Evolutionary conservation across 2,797 vertebrate genomes (phyloP).

Genomic region (Aphelocoma californica): DNA sequence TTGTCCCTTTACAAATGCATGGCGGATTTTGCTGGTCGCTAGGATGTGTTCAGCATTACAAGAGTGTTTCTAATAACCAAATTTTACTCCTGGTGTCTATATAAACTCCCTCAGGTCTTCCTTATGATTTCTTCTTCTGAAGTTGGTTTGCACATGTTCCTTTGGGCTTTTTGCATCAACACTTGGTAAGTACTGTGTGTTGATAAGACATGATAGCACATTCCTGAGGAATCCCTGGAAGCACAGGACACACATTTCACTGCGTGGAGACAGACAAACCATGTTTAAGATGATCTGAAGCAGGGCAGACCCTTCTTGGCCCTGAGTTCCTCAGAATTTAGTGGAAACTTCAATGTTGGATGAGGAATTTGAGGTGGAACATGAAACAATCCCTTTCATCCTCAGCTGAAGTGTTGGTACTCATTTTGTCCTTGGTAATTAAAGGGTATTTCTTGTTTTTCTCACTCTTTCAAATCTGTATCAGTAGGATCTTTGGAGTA

Average conservation of each 20-base stretch:
- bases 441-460: background rate
- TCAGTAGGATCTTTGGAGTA: background rate
- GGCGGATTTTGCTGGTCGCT: background rate
- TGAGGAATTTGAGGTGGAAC: background rate
- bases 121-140: background rate
- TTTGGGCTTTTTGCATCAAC: slow-evolving; percentile 38
- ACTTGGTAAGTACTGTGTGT: background rate
- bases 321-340: background rate
- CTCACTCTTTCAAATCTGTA: background rate
- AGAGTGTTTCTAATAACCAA: slow-evolving; percentile 30
- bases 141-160: slow-evolving; percentile 12
- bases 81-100: slow-evolving; percentile 16
- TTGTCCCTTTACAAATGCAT: background rate
- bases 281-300: background rate
- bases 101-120: slow-evolving; percentile 7
- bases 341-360: background rate
- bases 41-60: background rate
- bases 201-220: slow-evolving; percentile 10
- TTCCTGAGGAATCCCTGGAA: background rate
- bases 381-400: background rate
- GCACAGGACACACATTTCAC: background rate
- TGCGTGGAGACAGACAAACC: background rate
- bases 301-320: background rate
- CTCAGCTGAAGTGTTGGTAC: background rate
- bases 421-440: background rate